These are phyloP conservation scores for Tychaedon coryphoeus DNA, from an alignment of 2,113 vertebrate genomes.

Conservation along the genomic window DNA sequence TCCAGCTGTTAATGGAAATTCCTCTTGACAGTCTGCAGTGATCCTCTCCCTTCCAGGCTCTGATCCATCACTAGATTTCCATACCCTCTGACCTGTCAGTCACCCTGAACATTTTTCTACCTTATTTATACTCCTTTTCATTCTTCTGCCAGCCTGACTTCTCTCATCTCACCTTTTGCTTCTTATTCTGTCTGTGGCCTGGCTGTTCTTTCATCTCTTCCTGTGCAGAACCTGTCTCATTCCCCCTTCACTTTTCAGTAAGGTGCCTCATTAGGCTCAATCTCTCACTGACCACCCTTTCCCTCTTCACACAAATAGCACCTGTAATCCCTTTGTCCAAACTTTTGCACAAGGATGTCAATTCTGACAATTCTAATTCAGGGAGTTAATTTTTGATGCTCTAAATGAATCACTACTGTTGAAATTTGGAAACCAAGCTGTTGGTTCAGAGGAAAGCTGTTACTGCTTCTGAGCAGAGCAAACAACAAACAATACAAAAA, in stretches of 20 bases:
- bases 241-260: not conserved
- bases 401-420: not conserved
- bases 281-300: not conserved
- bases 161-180: not conserved
- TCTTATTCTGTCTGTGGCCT: not conserved
- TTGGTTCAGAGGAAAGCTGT: not conserved
- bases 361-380: not conserved
- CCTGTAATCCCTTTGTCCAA: not conserved
- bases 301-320: not conserved
- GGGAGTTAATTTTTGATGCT: not conserved
- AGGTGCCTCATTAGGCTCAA: not conserved
- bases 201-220: not conserved
- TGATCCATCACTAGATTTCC: not conserved
- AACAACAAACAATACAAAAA: not conserved
- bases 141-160: not conserved
- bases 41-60: not conserved
- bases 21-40: not conserved
- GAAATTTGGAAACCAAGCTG: not conserved
- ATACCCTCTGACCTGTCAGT: not conserved
- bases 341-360: not conserved
- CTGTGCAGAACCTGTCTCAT: not conserved
- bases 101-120: not conserved
- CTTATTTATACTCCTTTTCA: not conserved
- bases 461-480: not conserved
- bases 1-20: not conserved